These are phyloP conservation scores for Stenotaenia linearis DNA, from an alignment of 2,888 invertebrate genomes.

Conservation along the genomic window DNA sequence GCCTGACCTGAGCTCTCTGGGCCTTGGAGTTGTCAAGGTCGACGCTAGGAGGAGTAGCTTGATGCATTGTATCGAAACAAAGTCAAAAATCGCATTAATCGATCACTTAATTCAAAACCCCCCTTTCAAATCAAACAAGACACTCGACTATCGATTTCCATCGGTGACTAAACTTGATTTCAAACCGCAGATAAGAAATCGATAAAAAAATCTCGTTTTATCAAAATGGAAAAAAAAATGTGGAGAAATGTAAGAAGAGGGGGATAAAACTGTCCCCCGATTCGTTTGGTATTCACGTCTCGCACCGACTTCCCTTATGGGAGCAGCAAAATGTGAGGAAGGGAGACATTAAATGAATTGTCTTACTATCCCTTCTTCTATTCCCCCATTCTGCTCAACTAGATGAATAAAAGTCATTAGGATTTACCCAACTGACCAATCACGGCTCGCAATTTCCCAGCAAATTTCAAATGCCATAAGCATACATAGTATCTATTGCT, in stretches of 20 bases:
- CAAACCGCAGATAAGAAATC: not conserved
- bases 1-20: conserved; percentile 9
- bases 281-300: not conserved
- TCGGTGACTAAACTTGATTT: not conserved
- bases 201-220: not conserved
- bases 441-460: not conserved
- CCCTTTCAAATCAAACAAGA: not conserved
- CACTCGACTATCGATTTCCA: not conserved
- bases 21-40: conserved; percentile 6
- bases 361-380: not conserved
- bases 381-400: not conserved
- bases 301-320: conserved; percentile 12
- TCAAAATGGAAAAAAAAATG: not conserved
- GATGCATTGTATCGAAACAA: not conserved
- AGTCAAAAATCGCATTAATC: no score
- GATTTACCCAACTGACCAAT: not conserved
- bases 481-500: not conserved
- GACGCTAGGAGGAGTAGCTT: not conserved
- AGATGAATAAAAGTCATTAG: conserved; percentile 16
- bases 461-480: not conserved
- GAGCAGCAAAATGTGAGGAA: not conserved
- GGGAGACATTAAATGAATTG: conserved; percentile 21
- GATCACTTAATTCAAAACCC: not conserved
- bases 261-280: not conserved
- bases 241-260: not conserved